Evolutionary conservation across 2,888 invertebrate species (phyloP).

Genomic region (Deilephila elpenor): DNA sequence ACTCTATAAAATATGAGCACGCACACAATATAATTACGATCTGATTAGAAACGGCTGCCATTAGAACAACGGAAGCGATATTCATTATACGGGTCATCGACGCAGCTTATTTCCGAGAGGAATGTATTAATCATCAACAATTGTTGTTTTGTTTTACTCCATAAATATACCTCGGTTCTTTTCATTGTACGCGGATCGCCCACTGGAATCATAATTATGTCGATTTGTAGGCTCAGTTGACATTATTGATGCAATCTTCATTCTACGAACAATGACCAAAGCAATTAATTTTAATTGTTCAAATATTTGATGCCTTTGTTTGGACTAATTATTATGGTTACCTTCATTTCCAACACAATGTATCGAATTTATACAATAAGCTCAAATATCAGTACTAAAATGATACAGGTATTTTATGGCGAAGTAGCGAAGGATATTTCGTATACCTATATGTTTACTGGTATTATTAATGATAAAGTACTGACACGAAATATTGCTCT

Average conservation of each 20-base stretch:
- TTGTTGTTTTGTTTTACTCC: conserved; percentile 53
- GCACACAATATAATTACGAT: conserved; percentile 33
- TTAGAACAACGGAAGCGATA: conserved; percentile 35
- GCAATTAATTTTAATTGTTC: conserved; percentile 55
- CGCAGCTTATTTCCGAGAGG: conserved; percentile 41
- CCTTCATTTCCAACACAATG: conserved; percentile 1
- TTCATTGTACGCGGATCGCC: conserved; percentile 57
- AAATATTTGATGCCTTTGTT: conserved; percentile 50
- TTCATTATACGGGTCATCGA: conserved; percentile 40
- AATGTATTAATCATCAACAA: conserved; percentile 54
- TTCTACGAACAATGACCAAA: conserved; percentile 54
- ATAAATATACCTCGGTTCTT: conserved; percentile 48
- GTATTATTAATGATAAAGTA: too few relatives aligned
- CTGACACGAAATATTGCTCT: too few relatives aligned
- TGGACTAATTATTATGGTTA: conserved; percentile 29
- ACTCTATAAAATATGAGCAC: conserved; percentile 17
- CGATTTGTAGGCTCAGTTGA: conserved; percentile 46
- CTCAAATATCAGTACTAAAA: background rate
- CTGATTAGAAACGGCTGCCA: conserved; percentile 31
- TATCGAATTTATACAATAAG: background rate
- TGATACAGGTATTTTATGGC: too few relatives aligned
- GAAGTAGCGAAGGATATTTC: too few relatives aligned
- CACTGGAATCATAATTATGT: conserved; percentile 54
- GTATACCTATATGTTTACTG: too few relatives aligned
- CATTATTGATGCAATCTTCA: conserved; percentile 59